A percentile compares a stretch with the other conserved stretches of the same genome.
Evolutionary conservation across 1,140 invertebrate genomes (phyloP).

Genomic region (Helicoverpa armigera): DNA sequence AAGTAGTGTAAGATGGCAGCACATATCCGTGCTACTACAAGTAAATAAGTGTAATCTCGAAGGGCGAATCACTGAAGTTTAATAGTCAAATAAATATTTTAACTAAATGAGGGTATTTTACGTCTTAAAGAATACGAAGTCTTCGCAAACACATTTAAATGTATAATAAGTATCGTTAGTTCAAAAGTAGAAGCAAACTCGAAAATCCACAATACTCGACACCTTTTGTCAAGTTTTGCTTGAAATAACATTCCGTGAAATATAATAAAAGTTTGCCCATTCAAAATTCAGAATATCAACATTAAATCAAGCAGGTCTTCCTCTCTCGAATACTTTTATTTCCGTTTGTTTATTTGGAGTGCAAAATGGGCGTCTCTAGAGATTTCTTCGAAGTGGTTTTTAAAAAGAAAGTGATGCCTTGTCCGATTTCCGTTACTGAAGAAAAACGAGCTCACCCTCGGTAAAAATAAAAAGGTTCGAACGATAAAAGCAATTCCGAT

Average conservation of each 20-base stretch:
- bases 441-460: conserved; percentile 1
- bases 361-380: conserved; percentile 27
- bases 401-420: conserved; percentile 30
- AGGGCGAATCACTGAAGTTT: no score
- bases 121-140: background rate
- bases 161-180: conserved; percentile 9
- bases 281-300: conserved; percentile 33
- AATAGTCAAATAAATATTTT: background rate
- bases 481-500: conserved; percentile 23
- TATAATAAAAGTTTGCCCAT: conserved; percentile 41
- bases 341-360: conserved; percentile 33
- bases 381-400: conserved; percentile 23
- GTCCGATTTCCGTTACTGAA: conserved; percentile 13
- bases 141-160: background rate
- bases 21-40: no score
- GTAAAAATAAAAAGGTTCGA: conserved; percentile 26
- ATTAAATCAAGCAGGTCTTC: conserved; percentile 28
- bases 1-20: no score
- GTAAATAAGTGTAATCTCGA: no score
- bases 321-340: conserved; percentile 8
- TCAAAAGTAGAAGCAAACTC: background rate
- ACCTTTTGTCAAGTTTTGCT: conserved; percentile 11
- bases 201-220: background rate
- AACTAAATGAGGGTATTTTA: background rate
- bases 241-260: conserved; percentile 15